Evolutionary conservation across 2,888 invertebrate genomes (phyloP).

Genomic region (Exocentrus adspersus): DNA sequence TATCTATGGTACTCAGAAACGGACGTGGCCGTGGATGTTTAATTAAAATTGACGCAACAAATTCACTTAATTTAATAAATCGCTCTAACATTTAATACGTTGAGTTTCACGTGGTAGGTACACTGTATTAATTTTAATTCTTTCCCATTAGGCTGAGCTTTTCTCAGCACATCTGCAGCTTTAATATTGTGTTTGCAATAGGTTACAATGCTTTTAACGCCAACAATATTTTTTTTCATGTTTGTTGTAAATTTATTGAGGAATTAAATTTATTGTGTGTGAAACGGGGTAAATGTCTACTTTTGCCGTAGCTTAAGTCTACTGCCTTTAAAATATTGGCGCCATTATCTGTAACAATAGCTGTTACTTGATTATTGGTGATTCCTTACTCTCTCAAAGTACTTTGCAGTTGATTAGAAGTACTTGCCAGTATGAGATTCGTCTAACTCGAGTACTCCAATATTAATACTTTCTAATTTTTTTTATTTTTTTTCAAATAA

Average conservation of each 20-base stretch:
- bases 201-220: constrained; percentile 44
- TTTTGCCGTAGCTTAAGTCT: constrained; percentile 9
- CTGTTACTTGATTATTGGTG: background rate
- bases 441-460: background rate
- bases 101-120: constrained; percentile 51
- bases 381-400: background rate
- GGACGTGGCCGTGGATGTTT: background rate
- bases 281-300: constrained; percentile 20
- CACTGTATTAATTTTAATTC: constrained; percentile 46
- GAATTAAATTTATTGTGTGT: constrained; percentile 13
- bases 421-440: background rate
- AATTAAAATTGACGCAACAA: background rate
- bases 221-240: constrained; percentile 15
- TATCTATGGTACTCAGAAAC: background rate
- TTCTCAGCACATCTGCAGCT: constrained; percentile 44
- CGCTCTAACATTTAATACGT: constrained; percentile 44
- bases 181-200: constrained; percentile 46
- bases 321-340: background rate
- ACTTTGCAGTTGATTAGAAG: background rate
- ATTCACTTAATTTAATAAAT: background rate
- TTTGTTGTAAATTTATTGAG: constrained; percentile 7
- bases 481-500: background rate
- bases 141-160: constrained; percentile 40
- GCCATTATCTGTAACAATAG: background rate
- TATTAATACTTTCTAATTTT: background rate